Base-by-base conservation (phyloP, 1,140 invertebrate genomes). In the Zelostemma sp. region DNA sequence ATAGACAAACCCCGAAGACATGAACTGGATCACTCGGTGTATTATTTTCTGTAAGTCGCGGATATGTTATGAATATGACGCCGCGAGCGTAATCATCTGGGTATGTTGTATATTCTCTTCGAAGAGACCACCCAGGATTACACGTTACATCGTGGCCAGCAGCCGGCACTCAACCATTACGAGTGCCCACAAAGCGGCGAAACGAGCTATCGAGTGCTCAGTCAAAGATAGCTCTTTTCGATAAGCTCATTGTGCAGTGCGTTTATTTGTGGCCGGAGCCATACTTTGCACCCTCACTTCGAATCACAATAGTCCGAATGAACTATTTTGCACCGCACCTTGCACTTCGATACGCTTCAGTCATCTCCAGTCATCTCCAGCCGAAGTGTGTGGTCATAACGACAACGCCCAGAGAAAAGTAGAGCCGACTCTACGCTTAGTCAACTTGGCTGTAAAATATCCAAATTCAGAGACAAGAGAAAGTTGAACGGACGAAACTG, bases 11-110 rank as follows among this genome's bases (percentile, higher is more conserved):
- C 60, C 50, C 43, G n/a, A 46, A 50, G 65, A 62, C 63, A 66
- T 66, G 62, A 56, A 73, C 65, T 69, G 71, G 58, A 73, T 68
- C 70, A 67, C 67, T 69, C 48, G 71, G 56, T 48, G 46, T 69
- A 70, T 74, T 68, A 67, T 74, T 70, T 70, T 70, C 68, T 74
- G 33, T 54, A 35, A 48, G 58, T 51, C 56, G 60, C 51, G 71
- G 56, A 70, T 70, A 60, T 63, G 49, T 71, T 71, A 74, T 68
- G 72, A 74, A 65, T 70, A 66, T 71, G 68, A 66, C 60, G 72
- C 72, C 64, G 67, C 54, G 47, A 71, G 72, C 68, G 50, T 57
- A 61, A 70, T 73, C 59, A 53, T 73, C 58, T 18, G 56, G 50
- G 53, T 69, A 48, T 50, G 62, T 68, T 61, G 56, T 65, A 49